These are phyloP conservation scores for Coelopa frigida DNA, from an alignment of 1,140 invertebrate genomes.

Conservation along the genomic window DNA sequence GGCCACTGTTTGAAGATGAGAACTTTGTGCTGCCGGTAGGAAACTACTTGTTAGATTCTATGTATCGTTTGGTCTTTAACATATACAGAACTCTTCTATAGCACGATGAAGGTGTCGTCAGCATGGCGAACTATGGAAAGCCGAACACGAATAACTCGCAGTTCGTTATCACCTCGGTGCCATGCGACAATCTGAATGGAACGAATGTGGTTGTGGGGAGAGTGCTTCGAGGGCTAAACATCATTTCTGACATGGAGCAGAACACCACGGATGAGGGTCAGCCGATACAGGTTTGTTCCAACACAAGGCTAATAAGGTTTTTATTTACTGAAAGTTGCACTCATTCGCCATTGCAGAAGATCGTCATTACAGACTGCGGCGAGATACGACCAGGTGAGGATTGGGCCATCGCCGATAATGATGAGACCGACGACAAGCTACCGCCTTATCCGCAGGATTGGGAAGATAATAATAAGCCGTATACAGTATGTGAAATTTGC, in stretches of 20 bases:
- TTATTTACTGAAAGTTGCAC: neutral
- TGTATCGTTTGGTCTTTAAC: neutral
- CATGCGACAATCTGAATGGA: constrained; percentile 78
- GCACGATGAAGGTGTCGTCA: constrained; percentile 66
- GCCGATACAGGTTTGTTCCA: constrained; percentile 49
- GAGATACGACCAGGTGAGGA: constrained; percentile 54
- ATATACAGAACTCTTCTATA: constrained; percentile 31
- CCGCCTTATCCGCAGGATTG: constrained; percentile 71
- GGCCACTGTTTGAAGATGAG: constrained; percentile 81
- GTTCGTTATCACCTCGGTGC: constrained; percentile 85
- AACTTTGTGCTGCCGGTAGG: constrained; percentile 66
- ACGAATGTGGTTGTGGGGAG: constrained; percentile 87
- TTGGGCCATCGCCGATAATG: constrained; percentile 61
- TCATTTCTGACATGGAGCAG: constrained; percentile 59
- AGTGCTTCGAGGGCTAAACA: constrained; percentile 62
- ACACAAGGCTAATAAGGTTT: neutral
- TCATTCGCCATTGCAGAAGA: constrained; percentile 45
- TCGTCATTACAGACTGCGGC: constrained; percentile 64
- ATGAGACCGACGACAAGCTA: constrained; percentile 60
- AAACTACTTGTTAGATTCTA: neutral
- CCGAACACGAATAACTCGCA: constrained; percentile 87
- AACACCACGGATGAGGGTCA: constrained; percentile 50
- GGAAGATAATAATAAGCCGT: constrained; percentile 43
- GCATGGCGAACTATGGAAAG: constrained; percentile 83
- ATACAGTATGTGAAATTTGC: constrained; percentile 10